Evolutionary conservation across 1,140 invertebrate species (phyloP).

Genomic region (Agraylea sexmaculata): DNA sequence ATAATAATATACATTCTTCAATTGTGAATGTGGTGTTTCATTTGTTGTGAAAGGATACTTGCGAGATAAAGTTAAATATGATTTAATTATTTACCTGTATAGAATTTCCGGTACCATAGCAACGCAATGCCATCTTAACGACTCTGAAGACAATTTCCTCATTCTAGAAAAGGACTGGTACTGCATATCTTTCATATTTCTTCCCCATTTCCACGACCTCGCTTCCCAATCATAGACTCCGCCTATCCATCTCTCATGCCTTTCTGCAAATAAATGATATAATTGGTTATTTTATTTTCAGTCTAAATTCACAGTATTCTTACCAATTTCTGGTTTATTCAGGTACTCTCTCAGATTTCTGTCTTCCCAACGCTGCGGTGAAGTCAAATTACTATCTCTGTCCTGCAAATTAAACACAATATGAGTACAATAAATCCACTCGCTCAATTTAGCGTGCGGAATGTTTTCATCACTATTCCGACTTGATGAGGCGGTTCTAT

Average conservation of each 20-base stretch:
- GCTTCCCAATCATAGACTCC: constrained; percentile 57
- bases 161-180: constrained; percentile 52
- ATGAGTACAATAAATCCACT: too few relatives aligned
- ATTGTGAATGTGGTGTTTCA: too few relatives aligned
- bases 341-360: constrained; percentile 53
- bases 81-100: constrained; percentile 37
- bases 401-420: constrained; percentile 38
- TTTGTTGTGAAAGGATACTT: constrained; percentile 1
- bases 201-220: constrained; percentile 58
- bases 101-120: constrained; percentile 47
- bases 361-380: constrained; percentile 57
- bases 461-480: too few relatives aligned
- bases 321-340: constrained; percentile 50
- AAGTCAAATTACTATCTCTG: constrained; percentile 50
- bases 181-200: constrained; percentile 45
- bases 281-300: constrained; percentile 1
- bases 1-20: too few relatives aligned
- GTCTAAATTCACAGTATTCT: constrained; percentile 23
- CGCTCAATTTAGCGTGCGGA: too few relatives aligned
- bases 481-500: not conserved
- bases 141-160: constrained; percentile 33
- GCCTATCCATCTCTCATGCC: constrained; percentile 60
- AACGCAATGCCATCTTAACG: constrained; percentile 52
- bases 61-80: constrained; percentile 1
- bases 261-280: constrained; percentile 36